Base-by-base conservation (phyloP, 1,140 invertebrate genomes). In the Drosophila subobscura region DNA sequence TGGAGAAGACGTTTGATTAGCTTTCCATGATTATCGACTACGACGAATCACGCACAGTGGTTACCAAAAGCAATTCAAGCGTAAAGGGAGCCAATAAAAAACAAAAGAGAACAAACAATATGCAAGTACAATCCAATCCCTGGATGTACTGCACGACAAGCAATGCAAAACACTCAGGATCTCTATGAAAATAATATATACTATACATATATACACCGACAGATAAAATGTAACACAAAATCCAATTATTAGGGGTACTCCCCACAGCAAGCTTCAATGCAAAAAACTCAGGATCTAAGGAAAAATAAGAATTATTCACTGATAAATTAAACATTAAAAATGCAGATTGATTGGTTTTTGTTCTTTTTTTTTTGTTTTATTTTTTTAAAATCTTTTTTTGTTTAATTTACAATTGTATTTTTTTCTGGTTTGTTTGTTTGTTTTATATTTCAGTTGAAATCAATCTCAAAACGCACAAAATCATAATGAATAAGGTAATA, bases 391-490 rank as follows among this genome's bases (percentile, higher is more conserved):
- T 58, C 74, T 74, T 67, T 59, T 49, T 57, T 60, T 75, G 41
- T 79, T 61, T 44, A 85, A 79, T 77, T 77, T 85, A 85, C 73
- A 85, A 76, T 85, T 79, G 60, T 79, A 64, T 73, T 77, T 77
- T 52, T 77, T 76, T 57, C 53, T 77, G 44, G 29, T 33, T 10
- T 33, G 29, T 33, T 59, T 53, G 44, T 57, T 71, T 65, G 63
- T 76, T 72, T 73, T 73, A 57, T 73, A 65, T 58, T 77, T 77
- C 67, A 70, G 57, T 79, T 61, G 80, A 85, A 85, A 85, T 85
- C 72, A 79, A 85, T 85, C 76, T 84, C 67, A 85, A 77, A 85
- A 83, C 79, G 79, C 79, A 83, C 74, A 83, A 83, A 85, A 84
- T 84, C 53, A 85, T 85, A 85, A 85, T 71, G 40, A 42, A 68